These are phyloP conservation scores for Megalops cyprinoides DNA, from an alignment of 2,797 vertebrate genomes.

Conservation along the genomic window DNA sequence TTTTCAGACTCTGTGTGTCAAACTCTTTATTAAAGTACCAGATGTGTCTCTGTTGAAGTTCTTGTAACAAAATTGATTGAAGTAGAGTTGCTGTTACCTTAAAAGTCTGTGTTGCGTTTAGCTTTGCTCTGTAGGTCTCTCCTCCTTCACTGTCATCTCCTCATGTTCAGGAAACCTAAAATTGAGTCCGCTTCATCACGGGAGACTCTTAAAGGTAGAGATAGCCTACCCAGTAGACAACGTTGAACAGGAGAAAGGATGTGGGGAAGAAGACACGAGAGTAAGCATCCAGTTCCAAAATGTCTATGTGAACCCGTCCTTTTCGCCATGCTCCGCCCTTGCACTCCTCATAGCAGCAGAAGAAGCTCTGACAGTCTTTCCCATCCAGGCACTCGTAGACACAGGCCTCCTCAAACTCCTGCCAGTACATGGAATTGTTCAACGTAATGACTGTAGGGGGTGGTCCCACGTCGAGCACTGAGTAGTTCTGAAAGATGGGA, in stretches of 20 bases:
- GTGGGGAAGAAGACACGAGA: slow-evolving; percentile 95
- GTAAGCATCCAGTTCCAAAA: slow-evolving; percentile 90
- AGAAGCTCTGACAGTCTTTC: slow-evolving; percentile 96
- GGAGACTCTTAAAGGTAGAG: slow-evolving; percentile 86
- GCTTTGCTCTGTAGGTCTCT: background rate
- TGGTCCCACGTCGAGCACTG: slow-evolving; percentile 84
- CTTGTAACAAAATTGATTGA: slow-evolving; percentile 33
- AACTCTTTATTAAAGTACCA: slow-evolving; percentile 36
- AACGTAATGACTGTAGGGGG: slow-evolving; percentile 84
- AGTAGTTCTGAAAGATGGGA: slow-evolving; percentile 85
- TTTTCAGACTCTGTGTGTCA: too few relatives aligned
- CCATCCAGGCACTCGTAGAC: slow-evolving; percentile 93
- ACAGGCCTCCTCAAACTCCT: slow-evolving; percentile 91
- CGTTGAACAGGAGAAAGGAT: slow-evolving; percentile 93
- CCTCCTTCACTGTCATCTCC: slow-evolving; percentile 13
- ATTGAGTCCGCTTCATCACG: slow-evolving; percentile 43
- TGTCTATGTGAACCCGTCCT: slow-evolving; percentile 89
- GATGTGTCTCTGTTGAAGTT: slow-evolving; percentile 32
- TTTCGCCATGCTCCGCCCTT: slow-evolving; percentile 87
- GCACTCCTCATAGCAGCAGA: slow-evolving; percentile 95
- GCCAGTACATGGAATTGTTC: slow-evolving; percentile 93
- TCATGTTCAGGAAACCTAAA: too few relatives aligned
- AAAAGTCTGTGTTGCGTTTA: too few relatives aligned
- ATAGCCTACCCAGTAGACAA: slow-evolving; percentile 97
- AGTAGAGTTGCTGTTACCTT: slow-evolving; percentile 13